Evolutionary conservation across 2,888 invertebrate species (phyloP).

Genomic region (Hirtodrosophila duncani): DNA sequence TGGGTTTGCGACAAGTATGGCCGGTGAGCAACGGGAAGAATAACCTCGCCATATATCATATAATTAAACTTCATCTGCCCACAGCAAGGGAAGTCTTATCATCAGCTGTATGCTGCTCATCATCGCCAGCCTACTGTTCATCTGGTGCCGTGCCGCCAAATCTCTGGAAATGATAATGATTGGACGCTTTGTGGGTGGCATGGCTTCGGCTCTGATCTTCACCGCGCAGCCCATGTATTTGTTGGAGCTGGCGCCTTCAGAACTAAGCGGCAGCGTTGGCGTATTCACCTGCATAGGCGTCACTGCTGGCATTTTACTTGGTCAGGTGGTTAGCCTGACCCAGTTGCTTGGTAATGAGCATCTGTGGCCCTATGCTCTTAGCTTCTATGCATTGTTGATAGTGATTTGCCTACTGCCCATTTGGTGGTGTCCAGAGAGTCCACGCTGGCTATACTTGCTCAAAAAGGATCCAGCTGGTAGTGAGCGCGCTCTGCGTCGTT

Average conservation of each 20-base stretch:
- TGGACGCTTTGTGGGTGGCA: constrained; percentile 87
- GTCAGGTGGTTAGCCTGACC: constrained; percentile 69
- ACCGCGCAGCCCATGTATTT: constrained; percentile 93
- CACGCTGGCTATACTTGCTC: constrained; percentile 88
- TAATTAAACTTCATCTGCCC: background rate
- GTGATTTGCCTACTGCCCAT: constrained; percentile 82
- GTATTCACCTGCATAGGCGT: constrained; percentile 84
- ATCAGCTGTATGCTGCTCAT: constrained; percentile 84
- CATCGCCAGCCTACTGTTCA: constrained; percentile 84
- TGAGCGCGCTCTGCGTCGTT: constrained; percentile 41
- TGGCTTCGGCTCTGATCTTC: constrained; percentile 88
- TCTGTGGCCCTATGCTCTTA: constrained; percentile 87
- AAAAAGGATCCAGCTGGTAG: constrained; percentile 83
- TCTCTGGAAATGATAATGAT: constrained; percentile 87
- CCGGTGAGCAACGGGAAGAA: constrained; percentile 75
- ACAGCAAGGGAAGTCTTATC: constrained; percentile 82
- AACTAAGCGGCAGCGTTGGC: constrained; percentile 88
- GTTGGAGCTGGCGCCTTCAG: constrained; percentile 88
- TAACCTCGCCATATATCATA: background rate
- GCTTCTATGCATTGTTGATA: constrained; percentile 84
- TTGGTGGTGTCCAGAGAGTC: constrained; percentile 89
- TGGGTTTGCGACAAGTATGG: constrained; percentile 86
- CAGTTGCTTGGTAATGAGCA: constrained; percentile 80
- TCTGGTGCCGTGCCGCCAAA: constrained; percentile 82
- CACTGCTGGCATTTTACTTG: constrained; percentile 72